These are phyloP conservation scores for Rotaria socialis DNA, from an alignment of 2,888 invertebrate genomes.

Conservation along the genomic window DNA sequence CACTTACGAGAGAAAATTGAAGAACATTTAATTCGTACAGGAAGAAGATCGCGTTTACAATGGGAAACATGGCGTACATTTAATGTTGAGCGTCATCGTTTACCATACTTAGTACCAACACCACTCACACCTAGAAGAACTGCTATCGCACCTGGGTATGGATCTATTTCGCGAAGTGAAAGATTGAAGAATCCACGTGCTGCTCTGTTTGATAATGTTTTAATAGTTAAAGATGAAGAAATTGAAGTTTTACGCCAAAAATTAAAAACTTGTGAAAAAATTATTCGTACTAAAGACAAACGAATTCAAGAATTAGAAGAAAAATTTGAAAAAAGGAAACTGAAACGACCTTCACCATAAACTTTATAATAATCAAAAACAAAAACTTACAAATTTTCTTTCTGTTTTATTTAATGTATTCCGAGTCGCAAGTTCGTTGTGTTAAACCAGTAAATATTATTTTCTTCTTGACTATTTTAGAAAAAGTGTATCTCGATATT, in stretches of 20 bases:
- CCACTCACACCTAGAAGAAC: not conserved
- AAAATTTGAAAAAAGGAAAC: constrained; percentile 40
- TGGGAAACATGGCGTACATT: constrained; percentile 25
- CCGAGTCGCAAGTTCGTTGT: no score
- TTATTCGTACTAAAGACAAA: constrained; percentile 38
- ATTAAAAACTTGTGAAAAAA: constrained; percentile 43
- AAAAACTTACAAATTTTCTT: no score
- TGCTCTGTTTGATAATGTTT: constrained; percentile 25
- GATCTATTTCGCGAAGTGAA: not conserved
- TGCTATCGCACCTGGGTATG: not conserved
- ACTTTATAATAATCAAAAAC: not conserved
- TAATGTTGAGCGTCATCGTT: not conserved
- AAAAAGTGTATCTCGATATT: no score
- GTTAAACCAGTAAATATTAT: no score
- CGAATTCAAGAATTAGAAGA: constrained; percentile 41
- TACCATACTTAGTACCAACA: not conserved
- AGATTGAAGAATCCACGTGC: constrained; percentile 8
- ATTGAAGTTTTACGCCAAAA: constrained; percentile 36
- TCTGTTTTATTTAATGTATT: no score
- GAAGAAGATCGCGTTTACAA: not conserved
- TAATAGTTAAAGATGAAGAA: constrained; percentile 41
- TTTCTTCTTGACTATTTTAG: no score
- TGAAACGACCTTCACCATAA: not conserved
- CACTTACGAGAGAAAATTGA: constrained; percentile 23
- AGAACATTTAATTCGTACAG: constrained; percentile 14